Evolutionary conservation across 2,797 vertebrate genomes (phyloP).

Genomic region (Varecia variegata): DNA sequence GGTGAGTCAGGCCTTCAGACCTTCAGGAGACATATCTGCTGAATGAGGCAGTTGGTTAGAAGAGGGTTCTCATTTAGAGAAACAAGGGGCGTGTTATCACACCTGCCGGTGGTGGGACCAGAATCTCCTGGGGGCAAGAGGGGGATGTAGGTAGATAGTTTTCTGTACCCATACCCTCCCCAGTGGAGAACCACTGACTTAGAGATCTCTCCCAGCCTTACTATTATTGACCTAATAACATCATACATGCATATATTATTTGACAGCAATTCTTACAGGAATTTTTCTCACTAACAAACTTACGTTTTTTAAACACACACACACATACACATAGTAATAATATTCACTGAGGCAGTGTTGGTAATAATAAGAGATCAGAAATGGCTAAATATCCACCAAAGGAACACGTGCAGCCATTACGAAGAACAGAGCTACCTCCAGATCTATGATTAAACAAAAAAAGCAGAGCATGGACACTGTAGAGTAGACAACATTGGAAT

Average conservation of each 20-base stretch:
- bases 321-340: background rate
- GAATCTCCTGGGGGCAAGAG: background rate
- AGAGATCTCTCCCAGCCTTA: background rate
- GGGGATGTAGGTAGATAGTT: background rate
- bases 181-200: background rate
- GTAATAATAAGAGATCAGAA: background rate
- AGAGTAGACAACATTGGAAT: background rate
- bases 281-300: background rate
- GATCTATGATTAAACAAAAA: background rate
- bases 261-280: background rate
- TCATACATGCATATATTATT: background rate
- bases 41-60: background rate
- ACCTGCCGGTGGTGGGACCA: background rate
- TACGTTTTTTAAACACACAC: background rate
- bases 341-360: background rate
- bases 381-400: background rate
- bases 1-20: background rate
- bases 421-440: background rate
- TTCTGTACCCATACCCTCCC: accelerated
- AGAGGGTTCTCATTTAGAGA: background rate
- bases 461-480: background rate
- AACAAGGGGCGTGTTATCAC: background rate
- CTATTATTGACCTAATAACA: background rate
- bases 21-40: background rate
- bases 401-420: background rate